Percentiles rank a stretch among this genome's conserved stretches.
These are phyloP conservation scores for Garra rufa DNA, from an alignment of 2,113 vertebrate species.

Conservation along the genomic window DNA sequence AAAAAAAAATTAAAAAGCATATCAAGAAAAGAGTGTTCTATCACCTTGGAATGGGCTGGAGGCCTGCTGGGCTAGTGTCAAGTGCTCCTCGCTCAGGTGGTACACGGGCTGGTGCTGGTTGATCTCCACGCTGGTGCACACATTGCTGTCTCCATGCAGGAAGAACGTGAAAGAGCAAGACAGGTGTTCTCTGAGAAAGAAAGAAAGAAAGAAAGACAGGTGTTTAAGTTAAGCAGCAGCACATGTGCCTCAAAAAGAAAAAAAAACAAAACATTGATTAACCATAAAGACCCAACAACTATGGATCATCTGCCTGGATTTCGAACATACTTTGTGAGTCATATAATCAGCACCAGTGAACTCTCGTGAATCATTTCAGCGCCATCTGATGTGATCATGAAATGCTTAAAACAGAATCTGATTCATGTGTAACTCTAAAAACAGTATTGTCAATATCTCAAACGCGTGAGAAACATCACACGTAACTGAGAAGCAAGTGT, in stretches of 20 bases:
- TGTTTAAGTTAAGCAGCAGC: slow-evolving; percentile 8
- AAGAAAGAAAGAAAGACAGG: slow-evolving; percentile 38
- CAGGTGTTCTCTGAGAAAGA: slow-evolving; percentile 86
- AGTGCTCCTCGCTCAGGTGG: slow-evolving; percentile 94
- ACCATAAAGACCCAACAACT: not conserved
- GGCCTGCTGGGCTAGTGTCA: slow-evolving; percentile 93
- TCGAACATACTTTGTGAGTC: not conserved
- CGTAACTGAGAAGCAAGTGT: not conserved
- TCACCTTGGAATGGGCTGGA: slow-evolving; percentile 95
- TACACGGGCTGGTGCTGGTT: slow-evolving; percentile 98
- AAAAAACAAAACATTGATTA: not conserved
- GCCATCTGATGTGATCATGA: not conserved
- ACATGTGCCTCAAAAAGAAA: not conserved
- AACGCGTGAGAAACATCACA: not conserved
- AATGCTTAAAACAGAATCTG: not conserved
- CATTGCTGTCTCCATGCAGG: slow-evolving; percentile 95
- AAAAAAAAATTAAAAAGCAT: not conserved
- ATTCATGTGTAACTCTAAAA: slow-evolving; percentile 2
- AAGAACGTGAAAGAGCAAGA: slow-evolving; percentile 99
- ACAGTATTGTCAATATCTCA: not conserved
- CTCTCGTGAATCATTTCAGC: not conserved
- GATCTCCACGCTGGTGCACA: slow-evolving; percentile 99
- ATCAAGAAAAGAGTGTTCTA: slow-evolving; percentile 18
- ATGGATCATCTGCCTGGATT: not conserved
- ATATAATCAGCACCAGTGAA: slow-evolving; percentile 8